Evolutionary conservation across 92 coral and sea anemone species (phyloP), one percentile per base, ranked within the genome.

Genomic region (Palythoa heliodiscus): DNA sequence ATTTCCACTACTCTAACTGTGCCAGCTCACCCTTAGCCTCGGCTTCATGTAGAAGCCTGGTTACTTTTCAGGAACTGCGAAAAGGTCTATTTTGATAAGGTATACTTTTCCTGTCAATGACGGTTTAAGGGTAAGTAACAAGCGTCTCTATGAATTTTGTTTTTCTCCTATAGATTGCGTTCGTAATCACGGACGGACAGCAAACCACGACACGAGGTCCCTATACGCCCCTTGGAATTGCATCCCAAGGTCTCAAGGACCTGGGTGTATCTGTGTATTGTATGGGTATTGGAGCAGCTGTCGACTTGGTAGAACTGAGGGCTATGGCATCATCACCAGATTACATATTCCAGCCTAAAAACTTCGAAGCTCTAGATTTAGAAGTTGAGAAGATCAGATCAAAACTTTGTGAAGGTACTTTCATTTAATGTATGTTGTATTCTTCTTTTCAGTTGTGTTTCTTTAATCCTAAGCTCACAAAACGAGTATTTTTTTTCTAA

Each of bases 151-250:
- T 13, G 2, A 53, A 8, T 8, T 54, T 54, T 54, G 6, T 22
- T 67, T 25, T 67, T 67, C 2, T 22, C 1, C 2, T 24, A 9
- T 22, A 67, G 71, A 8, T 67, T 22, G 71, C 71, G 13, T 67
- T 67, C 71, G 37, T 67, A 7, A 67, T 67, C 38, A 67, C 71
- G 37, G 71, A 67, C 23, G 71, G 71, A 20, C 71, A 67, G 71
- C 71, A 67, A 22, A 67, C 71, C 9, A 20, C 11, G 20, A 11
- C 20, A 7, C 29, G 38, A 5, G 71, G 71, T 3, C 71, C 71
- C 14, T 67, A 20, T 67, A 14, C 10, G 20, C 71, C 71, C 10
- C 38, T 67, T 22, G 38, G 7, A 11, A 25, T 22, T 4, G 71
- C 71, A 22, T 67, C 71, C 71, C 29, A 67, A 67, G 38, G 71